A percentile compares a stretch with the other conserved stretches of the same genome.
Evolutionary conservation across 1,140 invertebrate species (phyloP).

Genomic region (Caenorhabditis inopinata): DNA sequence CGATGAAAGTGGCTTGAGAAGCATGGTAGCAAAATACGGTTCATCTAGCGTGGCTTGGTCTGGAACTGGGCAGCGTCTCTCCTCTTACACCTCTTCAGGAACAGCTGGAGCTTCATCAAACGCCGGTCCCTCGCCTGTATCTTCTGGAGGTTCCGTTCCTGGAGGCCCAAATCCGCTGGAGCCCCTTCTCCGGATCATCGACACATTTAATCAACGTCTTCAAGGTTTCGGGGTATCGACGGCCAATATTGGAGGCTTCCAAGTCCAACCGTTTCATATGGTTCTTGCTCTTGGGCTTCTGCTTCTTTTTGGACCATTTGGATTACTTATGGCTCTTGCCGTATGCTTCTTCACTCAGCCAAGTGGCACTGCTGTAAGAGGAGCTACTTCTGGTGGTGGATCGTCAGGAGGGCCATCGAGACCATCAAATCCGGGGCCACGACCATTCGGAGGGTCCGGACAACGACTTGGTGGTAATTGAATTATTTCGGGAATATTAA

Average conservation of each 20-base stretch:
- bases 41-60: neutral
- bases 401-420: neutral
- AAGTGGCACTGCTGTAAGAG: neutral
- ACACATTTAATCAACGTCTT: neutral
- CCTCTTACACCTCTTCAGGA: neutral
- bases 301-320: conserved; percentile 20
- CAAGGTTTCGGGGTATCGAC: neutral
- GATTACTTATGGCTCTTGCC: neutral
- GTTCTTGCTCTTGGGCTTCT: neutral
- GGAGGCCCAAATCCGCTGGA: neutral
- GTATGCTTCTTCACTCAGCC: conserved; percentile 18
- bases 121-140: neutral
- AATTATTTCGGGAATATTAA: neutral
- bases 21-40: neutral
- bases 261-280: conserved; percentile 24
- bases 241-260: neutral
- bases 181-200: neutral
- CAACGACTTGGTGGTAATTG: conserved; percentile 28
- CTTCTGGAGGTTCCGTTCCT: neutral
- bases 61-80: neutral
- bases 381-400: neutral
- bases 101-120: neutral
- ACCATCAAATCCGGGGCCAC: neutral
- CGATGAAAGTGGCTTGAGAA: neutral
- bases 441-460: conserved; percentile 10